Percentiles rank a stretch among this genome's conserved stretches.
These are phyloP conservation scores for Beris morrisii DNA, from an alignment of 2,888 invertebrate species.

Conservation along the genomic window DNA sequence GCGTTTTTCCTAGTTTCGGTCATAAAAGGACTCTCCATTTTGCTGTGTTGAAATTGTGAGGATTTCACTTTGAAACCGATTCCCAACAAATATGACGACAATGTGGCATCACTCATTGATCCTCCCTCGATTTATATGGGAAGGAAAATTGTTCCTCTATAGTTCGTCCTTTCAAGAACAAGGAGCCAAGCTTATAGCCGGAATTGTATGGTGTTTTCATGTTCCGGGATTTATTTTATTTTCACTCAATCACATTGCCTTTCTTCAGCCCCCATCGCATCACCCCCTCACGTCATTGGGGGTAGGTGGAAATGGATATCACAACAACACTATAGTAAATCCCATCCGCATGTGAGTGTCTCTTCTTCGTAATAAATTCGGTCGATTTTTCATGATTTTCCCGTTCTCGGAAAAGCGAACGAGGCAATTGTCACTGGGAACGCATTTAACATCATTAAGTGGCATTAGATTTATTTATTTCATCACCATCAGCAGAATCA, in stretches of 20 bases:
- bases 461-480: constrained; percentile 37
- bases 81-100: constrained; percentile 11
- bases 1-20: not conserved
- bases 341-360: too few relatives aligned
- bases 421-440: constrained; percentile 31
- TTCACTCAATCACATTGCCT: too few relatives aligned
- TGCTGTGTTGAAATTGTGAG: not conserved
- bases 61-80: constrained; percentile 22
- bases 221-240: too few relatives aligned
- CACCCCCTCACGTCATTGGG: too few relatives aligned
- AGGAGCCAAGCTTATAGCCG: too few relatives aligned
- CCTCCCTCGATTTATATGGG: not conserved
- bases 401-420: not conserved
- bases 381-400: constrained; percentile 19
- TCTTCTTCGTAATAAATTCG: constrained; percentile 1
- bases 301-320: too few relatives aligned
- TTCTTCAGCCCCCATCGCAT: too few relatives aligned
- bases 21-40: not conserved
- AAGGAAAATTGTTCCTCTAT: too few relatives aligned
- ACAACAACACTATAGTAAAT: too few relatives aligned
- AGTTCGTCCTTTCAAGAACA: too few relatives aligned
- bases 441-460: constrained; percentile 36
- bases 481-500: constrained; percentile 1
- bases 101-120: not conserved
- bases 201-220: too few relatives aligned